These are phyloP conservation scores for Hemiscyllium ocellatum DNA, from an alignment of 2,113 vertebrate genomes.

Conservation along the genomic window DNA sequence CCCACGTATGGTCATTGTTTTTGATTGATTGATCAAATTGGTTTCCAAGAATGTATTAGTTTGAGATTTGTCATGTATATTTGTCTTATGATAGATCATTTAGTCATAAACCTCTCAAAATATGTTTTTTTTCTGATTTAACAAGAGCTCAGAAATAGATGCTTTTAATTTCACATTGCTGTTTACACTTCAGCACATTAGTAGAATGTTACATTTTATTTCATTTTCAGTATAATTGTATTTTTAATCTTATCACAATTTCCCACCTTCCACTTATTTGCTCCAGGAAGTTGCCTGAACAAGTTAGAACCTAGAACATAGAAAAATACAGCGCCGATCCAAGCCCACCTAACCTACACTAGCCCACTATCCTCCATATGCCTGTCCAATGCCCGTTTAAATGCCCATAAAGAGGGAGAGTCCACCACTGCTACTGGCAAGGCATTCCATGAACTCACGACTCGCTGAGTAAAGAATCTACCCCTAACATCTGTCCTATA, in stretches of 20 bases:
- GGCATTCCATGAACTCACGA: no score
- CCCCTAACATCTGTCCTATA: no score
- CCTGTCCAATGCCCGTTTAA: no score
- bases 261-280: background rate
- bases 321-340: no score
- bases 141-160: background rate
- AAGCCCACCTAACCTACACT: no score
- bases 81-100: background rate
- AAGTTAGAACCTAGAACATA: no score
- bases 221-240: background rate
- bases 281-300: no score
- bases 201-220: background rate
- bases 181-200: background rate
- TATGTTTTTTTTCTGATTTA: background rate
- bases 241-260: background rate
- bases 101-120: background rate
- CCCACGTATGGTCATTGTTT: background rate
- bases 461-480: no score
- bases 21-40: background rate
- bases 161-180: background rate
- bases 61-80: background rate
- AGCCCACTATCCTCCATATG: no score
- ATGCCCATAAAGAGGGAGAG: no score
- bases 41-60: conserved; percentile 24
- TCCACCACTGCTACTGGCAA: no score